A percentile compares a stretch with the other conserved stretches of the same genome.
These are phyloP conservation scores for Eurytoma adleriae DNA, from an alignment of 2,888 invertebrate genomes.

Conservation along the genomic window DNA sequence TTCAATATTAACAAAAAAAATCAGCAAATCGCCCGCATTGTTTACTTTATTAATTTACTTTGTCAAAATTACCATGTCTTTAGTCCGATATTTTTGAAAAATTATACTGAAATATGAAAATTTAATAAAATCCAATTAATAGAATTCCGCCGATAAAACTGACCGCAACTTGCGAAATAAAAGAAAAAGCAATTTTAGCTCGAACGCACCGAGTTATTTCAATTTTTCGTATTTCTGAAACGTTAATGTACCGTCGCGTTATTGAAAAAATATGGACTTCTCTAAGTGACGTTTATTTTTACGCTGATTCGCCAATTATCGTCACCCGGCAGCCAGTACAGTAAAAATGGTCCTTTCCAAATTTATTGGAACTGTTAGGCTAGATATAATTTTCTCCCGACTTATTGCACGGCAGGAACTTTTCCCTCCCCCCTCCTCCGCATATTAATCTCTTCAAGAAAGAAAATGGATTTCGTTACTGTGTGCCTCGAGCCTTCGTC, in stretches of 20 bases:
- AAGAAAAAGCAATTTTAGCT: too few relatives aligned
- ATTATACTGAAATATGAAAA: too few relatives aligned
- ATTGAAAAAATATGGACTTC: constrained; percentile 13
- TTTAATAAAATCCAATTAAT: too few relatives aligned
- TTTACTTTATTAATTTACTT: too few relatives aligned
- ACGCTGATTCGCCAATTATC: constrained; percentile 35
- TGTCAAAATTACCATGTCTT: too few relatives aligned
- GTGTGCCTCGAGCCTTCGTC: not conserved
- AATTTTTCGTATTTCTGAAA: constrained; percentile 20
- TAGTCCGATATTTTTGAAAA: too few relatives aligned
- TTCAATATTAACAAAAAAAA: too few relatives aligned
- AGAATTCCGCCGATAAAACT: not conserved
- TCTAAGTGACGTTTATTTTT: constrained; percentile 29
- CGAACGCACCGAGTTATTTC: not conserved
- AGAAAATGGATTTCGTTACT: constrained; percentile 27
- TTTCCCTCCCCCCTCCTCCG: not conserved
- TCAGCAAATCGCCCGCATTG: too few relatives aligned
- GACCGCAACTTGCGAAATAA: not conserved
- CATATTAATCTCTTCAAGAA: constrained; percentile 14
- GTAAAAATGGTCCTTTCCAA: constrained; percentile 6
- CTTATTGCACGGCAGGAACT: constrained; percentile 14
- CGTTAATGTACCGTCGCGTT: constrained; percentile 1
- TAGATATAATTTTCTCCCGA: constrained; percentile 17
- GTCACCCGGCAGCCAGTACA: not conserved
- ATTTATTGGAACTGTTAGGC: constrained; percentile 31